Base-by-base conservation (phyloP, 2,888 invertebrate genomes). In the Agonopterix heracliana region DNA sequence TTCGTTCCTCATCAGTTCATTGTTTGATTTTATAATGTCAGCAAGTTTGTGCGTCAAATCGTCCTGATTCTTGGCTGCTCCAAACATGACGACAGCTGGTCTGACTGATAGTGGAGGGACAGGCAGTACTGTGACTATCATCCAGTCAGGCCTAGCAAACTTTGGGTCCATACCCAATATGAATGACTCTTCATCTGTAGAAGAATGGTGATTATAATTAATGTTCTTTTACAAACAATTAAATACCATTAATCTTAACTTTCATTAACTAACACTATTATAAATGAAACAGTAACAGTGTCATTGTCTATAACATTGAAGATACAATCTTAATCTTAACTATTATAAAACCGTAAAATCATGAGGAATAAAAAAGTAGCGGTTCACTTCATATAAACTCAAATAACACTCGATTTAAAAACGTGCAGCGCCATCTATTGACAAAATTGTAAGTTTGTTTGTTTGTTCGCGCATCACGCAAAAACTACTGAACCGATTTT, bases 41-140 rank as follows among this genome's bases (percentile, higher is more conserved):
- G 99, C 94, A 49, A 99, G 89, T 86, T 99, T 99, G 84, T 99
- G 99, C 0, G 99, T 99, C 67, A 99, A 92, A 91, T 99, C 99
- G 74, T 99, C 99, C 87, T 98, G 94, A 91, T 99, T 99, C 75
- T 97, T 95, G 0, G 99, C 99, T 0, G 98, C 96, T n/a, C 99
- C 99, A 81, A 96, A 96, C 96, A 99, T 99, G 8, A 99, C 97
- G 4, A 99, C 99, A 47, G 99, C 98, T 0, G 99, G 99, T 56
- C 99, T 91, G 0, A 99, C 99, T 1, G 96, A 93, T 17, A 99
- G 83, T 2, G 99, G 99, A 0, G 99, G 98, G 0, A 99, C 99
- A 0, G 99, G 99, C 52, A 99, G 80, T 9, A 98, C 98, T 2
- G 99, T 98, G 5, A 98, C 92, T 57, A 99, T 95, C 99, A 99